Base-by-base conservation (phyloP, 2,888 invertebrate genomes). In the Biston betularia region DNA sequence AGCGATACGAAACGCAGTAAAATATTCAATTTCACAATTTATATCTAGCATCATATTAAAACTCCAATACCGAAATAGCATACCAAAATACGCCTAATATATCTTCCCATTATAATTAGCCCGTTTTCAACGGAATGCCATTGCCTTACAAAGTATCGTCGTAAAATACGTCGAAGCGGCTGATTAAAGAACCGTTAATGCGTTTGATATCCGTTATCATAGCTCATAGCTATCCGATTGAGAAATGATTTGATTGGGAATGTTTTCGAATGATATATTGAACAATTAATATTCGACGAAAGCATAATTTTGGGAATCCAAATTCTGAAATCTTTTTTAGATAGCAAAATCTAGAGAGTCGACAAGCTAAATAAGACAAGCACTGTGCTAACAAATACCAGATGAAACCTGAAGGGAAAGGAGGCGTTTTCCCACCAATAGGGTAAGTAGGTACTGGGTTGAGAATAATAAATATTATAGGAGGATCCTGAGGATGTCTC, bases 181-280 rank as follows among this genome's bases (percentile, higher is more conserved):
- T 72, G 69, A 72, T 74, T 74, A 72, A 68, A 66, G 68, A 71
- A 65, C 72, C 65, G 74, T 74, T 72, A 66, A 72, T 68, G 60
- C 62, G 59, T 69, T 63, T 65, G 60, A 68, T 68, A 68, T 65
- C 68, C 68, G 70, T 69, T 68, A 71, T 71, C 72, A 71, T 67
- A 68, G 60, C 9, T 33, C 54, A 24, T 42, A 24, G 53, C 60
- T 57, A 50, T 68, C 59, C 14, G n/a, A 55, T 54, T 62, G 58
- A 68, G 68, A 68, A 57, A 63, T 58, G 44, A 48, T 53, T 63
- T 46, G 38, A 15, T 49, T 57, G 8, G 42, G 58, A 52, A 58
- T 56, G 58, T 53, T 57, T 49, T 63, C 14, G 44, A 71, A 70
- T 60, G n/a, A 58, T 49, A 40, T 63, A 48, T 50, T 45, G 56